A percentile compares a stretch with the other conserved stretches of the same genome.
Conservation (phyloP, 2,113 vertebrate genomes). For the Spilogale gracilis region DNA sequence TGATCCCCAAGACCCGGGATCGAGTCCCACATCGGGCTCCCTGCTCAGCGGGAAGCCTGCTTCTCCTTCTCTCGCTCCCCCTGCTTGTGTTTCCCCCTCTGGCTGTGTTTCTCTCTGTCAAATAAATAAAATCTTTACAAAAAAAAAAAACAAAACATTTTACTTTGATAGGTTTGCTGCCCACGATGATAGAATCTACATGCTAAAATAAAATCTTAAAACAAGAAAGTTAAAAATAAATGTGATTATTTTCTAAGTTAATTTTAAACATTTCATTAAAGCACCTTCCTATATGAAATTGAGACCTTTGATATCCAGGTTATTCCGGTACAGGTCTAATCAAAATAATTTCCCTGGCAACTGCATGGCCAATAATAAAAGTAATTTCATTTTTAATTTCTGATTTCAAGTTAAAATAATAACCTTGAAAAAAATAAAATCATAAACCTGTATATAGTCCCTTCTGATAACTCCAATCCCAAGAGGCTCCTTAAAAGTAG, state of each 20-base stretch:
- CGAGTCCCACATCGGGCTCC: too few relatives aligned
- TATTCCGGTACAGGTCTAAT: background rate
- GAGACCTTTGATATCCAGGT: background rate
- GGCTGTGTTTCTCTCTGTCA: too few relatives aligned
- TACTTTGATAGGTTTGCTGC: background rate
- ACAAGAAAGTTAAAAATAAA: background rate
- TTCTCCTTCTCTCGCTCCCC: too few relatives aligned
- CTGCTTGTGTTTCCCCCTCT: too few relatives aligned
- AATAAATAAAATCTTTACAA: too few relatives aligned
- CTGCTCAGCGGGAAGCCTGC: too few relatives aligned
- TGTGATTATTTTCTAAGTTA: background rate
- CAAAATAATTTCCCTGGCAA: background rate
- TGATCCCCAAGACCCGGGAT: too few relatives aligned
- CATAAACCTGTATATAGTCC: background rate
- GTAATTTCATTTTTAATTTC: background rate
- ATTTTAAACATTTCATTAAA: background rate
- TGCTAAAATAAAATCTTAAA: background rate
- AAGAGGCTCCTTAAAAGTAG: background rate
- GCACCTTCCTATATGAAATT: background rate
- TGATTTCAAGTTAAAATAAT: constrained; percentile 1
- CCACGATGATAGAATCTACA: background rate
- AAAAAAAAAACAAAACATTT: background rate
- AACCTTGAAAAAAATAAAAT: background rate
- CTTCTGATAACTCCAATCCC: background rate
- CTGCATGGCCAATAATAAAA: background rate